A percentile compares a stretch with the other conserved stretches of the same genome.
Evolutionary conservation across 1,140 invertebrate species (phyloP).

Genomic region (Laodelphax striatellus): DNA sequence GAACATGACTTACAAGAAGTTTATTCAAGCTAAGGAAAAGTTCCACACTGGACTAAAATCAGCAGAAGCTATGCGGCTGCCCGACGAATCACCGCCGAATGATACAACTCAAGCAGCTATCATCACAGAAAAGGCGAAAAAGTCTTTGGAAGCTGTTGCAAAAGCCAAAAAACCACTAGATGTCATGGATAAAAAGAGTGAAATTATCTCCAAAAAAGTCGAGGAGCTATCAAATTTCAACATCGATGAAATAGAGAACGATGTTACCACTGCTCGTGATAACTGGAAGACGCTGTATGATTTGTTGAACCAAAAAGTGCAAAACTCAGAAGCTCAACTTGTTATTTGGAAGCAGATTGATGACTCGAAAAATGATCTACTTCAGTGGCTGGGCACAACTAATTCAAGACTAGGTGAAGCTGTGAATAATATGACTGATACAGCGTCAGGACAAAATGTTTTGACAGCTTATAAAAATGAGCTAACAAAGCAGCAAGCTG

Average conservation of each 20-base stretch:
- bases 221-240: conserved; percentile 60
- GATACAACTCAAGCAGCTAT: conserved; percentile 47
- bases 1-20: conserved; percentile 59
- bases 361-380: conserved; percentile 67
- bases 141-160: conserved; percentile 57
- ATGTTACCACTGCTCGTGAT: conserved; percentile 46
- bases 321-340: conserved; percentile 74
- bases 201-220: conserved; percentile 54
- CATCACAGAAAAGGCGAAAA: conserved; percentile 58
- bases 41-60: conserved; percentile 54
- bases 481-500: conserved; percentile 58
- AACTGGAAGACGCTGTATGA: conserved; percentile 65
- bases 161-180: conserved; percentile 62
- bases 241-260: conserved; percentile 44
- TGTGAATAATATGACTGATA: conserved; percentile 61
- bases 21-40: conserved; percentile 54
- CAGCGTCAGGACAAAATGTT: conserved; percentile 61
- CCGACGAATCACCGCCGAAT: conserved; percentile 42
- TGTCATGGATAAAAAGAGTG: conserved; percentile 58
- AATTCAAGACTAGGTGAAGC: conserved; percentile 60
- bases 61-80: conserved; percentile 45
- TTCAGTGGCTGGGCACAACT: conserved; percentile 73
- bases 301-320: conserved; percentile 51
- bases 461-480: conserved; percentile 79
- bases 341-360: conserved; percentile 88